Conservation (phyloP, 2,797 vertebrate species). For the Neosilurus hyrtlii region DNA sequence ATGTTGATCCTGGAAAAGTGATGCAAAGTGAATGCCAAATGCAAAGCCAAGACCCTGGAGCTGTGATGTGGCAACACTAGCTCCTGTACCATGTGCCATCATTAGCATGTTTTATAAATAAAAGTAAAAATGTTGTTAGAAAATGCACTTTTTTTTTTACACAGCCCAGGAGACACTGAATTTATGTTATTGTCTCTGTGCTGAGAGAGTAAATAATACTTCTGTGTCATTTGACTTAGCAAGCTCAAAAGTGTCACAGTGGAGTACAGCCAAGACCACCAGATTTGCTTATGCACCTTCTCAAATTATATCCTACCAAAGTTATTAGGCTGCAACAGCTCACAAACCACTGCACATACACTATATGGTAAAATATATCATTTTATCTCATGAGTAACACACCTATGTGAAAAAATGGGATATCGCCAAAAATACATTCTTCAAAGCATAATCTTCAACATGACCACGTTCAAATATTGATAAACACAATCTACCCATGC, state of each 20-base stretch:
- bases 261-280: not conserved
- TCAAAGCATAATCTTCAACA: no score
- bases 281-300: not conserved
- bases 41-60: not conserved
- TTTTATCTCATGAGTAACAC: not conserved
- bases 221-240: not conserved
- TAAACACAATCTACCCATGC: no score
- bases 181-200: not conserved
- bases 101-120: not conserved
- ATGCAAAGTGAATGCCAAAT: no score
- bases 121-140: not conserved
- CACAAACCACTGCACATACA: not conserved
- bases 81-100: not conserved
- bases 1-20: not conserved
- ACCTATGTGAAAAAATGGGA: not conserved
- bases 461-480: no score
- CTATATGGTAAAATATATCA: not conserved
- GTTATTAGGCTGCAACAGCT: not conserved
- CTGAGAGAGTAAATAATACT: not conserved
- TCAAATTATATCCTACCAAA: not conserved
- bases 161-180: not conserved
- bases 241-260: not conserved
- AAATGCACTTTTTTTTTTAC: not conserved
- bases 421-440: no score
- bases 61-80: not conserved